Conservation (phyloP, 2,113 vertebrate genomes). For the Burhinus bistriatus region DNA sequence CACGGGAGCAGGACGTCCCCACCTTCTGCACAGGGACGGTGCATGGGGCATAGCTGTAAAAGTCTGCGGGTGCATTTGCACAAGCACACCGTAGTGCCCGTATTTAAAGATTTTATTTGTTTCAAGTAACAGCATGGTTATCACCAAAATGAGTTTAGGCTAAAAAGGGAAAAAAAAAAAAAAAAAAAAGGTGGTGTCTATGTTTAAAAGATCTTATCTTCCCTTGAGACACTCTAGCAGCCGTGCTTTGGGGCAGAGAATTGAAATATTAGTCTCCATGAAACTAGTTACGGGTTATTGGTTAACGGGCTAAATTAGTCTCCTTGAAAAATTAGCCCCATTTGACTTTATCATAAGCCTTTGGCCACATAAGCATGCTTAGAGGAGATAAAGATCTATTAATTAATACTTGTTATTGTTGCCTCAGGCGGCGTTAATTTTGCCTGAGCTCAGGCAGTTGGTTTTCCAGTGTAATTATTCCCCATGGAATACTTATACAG, state of each 20-base stretch:
- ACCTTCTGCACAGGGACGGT: rapidly evolving
- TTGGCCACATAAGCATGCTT: not conserved
- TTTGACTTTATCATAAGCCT: not conserved
- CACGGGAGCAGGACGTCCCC: rapidly evolving
- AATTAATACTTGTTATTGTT: not conserved
- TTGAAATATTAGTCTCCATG: not conserved
- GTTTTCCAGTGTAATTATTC: not conserved
- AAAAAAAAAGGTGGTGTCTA: rapidly evolving
- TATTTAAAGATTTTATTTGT: rapidly evolving
- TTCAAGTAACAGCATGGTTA: rapidly evolving
- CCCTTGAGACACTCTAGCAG: not conserved
- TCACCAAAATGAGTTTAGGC: not conserved
- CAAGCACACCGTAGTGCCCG: rapidly evolving
- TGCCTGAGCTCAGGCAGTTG: not conserved
- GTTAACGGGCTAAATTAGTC: not conserved
- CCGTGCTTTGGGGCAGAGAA: not conserved
- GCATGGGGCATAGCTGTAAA: rapidly evolving
- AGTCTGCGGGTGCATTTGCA: rapidly evolving
- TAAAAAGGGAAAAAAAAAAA: not conserved
- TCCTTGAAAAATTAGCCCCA: not conserved
- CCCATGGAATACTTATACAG: rapidly evolving
- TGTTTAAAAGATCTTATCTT: not conserved
- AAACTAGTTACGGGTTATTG: not conserved
- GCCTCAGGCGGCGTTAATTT: rapidly evolving
- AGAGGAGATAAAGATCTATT: not conserved